These are phyloP conservation scores for Pachliopta kotzebuea DNA, from an alignment of 2,888 invertebrate species.

Conservation along the genomic window DNA sequence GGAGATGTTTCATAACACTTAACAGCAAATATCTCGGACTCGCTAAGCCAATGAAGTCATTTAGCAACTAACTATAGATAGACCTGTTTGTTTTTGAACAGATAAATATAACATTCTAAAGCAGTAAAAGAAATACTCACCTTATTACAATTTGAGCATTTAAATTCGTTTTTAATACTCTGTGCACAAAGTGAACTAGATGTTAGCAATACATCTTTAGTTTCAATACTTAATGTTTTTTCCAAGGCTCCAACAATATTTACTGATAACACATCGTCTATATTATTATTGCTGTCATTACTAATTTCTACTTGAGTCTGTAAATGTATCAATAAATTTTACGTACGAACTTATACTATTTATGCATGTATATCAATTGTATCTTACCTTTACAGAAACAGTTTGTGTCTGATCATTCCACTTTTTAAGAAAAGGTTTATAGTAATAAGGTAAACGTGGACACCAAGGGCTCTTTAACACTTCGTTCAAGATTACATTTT, in stretches of 20 bases:
- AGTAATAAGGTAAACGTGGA: constrained; percentile 60
- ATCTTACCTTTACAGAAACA: constrained; percentile 5
- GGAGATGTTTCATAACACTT: no score
- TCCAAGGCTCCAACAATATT: constrained; percentile 18
- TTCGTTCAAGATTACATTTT: constrained; percentile 67
- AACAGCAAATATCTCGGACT: no score
- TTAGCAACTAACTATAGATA: no score
- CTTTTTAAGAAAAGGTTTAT: constrained; percentile 58
- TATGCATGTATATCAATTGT: not conserved
- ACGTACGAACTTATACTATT: not conserved
- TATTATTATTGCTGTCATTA: constrained; percentile 26
- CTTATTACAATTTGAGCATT: constrained; percentile 54
- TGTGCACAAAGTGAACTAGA: constrained; percentile 8
- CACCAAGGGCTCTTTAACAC: constrained; percentile 82
- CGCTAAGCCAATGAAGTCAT: no score
- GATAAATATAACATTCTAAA: not conserved
- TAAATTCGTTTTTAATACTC: constrained; percentile 39
- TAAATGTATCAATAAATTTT: constrained; percentile 4
- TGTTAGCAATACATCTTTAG: constrained; percentile 24
- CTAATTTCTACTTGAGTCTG: not conserved
- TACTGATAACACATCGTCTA: not conserved
- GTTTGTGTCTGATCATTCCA: not conserved
- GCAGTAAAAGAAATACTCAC: constrained; percentile 37
- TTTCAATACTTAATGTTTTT: constrained; percentile 25
- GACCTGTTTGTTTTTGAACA: no score